Evolutionary conservation across 1,140 invertebrate genomes (phyloP), one percentile per base, ranked within the genome.

Genomic region (Drosophila micromelanica): DNA sequence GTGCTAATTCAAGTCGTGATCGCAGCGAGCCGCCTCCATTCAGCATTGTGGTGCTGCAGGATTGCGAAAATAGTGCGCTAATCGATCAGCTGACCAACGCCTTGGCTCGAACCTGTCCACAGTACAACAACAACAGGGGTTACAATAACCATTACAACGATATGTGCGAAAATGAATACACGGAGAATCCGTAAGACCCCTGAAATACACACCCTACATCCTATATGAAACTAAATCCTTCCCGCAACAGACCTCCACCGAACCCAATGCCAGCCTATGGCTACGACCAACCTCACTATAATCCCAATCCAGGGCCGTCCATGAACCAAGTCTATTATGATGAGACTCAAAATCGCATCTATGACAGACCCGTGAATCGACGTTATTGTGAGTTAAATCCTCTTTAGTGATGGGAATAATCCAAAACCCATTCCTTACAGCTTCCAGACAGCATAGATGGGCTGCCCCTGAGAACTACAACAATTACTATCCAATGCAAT

Each of bases 41-140:
- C 9, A 87, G 55, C 30, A 73, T 87, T 13, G 82, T 87, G 5
- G 79, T 87, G 42, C 49, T 87, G 8, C 84, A 82, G 38, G 76
- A 84, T 40, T 56, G 61, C 20, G 54, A 89, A 6, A 73, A 64
- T 7, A 52, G 45, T 23, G 32, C 42, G 0, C 20, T 87, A 0
- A 59, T 87, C 6, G 65, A 82, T 15, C 82, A 87, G 17, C 17
- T 89, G 1, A 55, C 68, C 0, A 11, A 15, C 0, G 79, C 69
- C 6, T 54, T 87, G 9, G 23, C 7, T 0, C 15, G 13, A 0
- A 40, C 11, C 0, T 64, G 49, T 12, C 32, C 38, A 0, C 62
- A 64, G 13, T 3, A 1, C 12, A 2, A 38, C 7, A 12, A n/a
- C 13, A 56, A 55, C 12, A 52, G 20, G 3, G 15, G 11, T 2